Conservation (phyloP, 2,113 vertebrate genomes). For the Psilopsiagon aymara region DNA sequence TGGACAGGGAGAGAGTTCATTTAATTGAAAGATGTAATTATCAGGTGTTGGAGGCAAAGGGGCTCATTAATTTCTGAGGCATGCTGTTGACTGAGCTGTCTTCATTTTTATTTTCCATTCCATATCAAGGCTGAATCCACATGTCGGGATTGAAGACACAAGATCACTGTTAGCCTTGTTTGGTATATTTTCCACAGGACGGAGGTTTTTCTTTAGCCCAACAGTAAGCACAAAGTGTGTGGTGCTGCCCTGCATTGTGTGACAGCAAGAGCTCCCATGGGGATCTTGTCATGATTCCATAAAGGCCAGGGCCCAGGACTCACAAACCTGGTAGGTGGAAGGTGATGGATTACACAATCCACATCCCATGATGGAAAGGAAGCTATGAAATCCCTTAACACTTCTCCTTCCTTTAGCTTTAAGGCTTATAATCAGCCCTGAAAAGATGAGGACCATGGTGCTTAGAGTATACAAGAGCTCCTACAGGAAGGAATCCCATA, state of each 20-base stretch:
- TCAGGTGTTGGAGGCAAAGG: conserved; percentile 78
- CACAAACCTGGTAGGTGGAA: neutral
- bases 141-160: neutral
- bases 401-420: neutral
- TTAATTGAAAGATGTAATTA: conserved; percentile 84
- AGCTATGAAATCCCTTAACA: neutral
- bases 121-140: conserved; percentile 21
- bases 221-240: neutral
- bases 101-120: conserved; percentile 76
- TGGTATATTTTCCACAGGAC: neutral
- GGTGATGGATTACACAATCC: neutral
- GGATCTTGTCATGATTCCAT: neutral
- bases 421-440: neutral
- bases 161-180: neutral
- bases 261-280: neutral
- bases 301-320: neutral
- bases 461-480: neutral
- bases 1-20: conserved; percentile 73
- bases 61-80: conserved; percentile 80
- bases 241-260: neutral
- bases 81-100: conserved; percentile 76
- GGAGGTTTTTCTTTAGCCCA: neutral
- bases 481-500: neutral
- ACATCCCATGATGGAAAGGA: neutral
- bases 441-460: neutral